phyloP scores from a whole-genome alignment of 92 coral and sea anemone genomes.

The Pocillopora grandis region DNA sequence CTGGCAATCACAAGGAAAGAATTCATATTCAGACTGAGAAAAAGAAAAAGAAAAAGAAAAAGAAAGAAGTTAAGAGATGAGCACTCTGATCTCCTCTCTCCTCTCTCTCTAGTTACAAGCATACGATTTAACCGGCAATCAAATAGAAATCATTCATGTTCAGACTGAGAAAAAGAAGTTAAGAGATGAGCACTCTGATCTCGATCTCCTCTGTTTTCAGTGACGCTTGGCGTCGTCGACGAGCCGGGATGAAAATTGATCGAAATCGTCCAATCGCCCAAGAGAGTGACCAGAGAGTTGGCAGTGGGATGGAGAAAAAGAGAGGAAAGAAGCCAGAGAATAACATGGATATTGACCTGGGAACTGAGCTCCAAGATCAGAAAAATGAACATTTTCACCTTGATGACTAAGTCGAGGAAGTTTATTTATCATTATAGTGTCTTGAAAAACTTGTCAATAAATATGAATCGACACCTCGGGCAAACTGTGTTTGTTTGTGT shows the following conservation, averaged over 20 bases:
- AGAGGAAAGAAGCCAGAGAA: not conserved
- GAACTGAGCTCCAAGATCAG: not conserved
- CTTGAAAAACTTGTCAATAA: no score
- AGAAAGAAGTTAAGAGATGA: not conserved
- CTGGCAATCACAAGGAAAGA: no score
- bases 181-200: not conserved
- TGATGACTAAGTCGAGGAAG: not conserved
- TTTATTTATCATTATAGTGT: no score
- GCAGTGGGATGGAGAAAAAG: not conserved
- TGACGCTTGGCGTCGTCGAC: conserved; percentile 12
- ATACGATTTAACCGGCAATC: no score
- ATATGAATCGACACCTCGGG: no score
- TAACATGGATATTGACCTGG: not conserved
- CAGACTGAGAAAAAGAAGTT: no score
- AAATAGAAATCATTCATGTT: no score
- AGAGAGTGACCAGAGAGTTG: not conserved
- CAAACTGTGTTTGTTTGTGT: no score
- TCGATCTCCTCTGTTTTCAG: not conserved
- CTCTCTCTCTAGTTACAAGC: not conserved
- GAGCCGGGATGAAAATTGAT: no score
- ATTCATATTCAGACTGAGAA: no score
- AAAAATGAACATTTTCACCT: not conserved
- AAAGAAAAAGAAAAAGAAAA: no score
- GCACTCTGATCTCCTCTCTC: not conserved
- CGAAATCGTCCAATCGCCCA: not conserved